phyloP scores from a whole-genome alignment of 2,797 vertebrate genomes.

The Thripadectes ignobilis region DNA sequence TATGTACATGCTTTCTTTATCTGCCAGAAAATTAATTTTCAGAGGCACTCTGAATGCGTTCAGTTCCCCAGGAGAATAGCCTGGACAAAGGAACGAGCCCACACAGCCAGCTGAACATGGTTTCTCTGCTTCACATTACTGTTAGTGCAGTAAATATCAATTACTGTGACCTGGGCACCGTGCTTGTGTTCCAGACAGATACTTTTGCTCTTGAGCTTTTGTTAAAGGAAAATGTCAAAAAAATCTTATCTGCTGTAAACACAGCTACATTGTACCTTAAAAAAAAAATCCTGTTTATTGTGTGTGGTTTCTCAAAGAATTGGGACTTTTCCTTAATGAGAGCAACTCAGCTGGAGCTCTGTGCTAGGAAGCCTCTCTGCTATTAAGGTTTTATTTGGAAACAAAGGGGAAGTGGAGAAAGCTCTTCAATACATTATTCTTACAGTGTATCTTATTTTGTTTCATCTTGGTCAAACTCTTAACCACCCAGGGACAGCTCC shows the following conservation, averaged over 20 bases:
- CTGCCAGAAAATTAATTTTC: slow-evolving; percentile 13
- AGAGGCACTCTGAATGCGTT: neutral
- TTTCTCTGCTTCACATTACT: neutral
- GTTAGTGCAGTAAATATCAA: neutral
- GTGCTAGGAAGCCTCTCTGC: neutral
- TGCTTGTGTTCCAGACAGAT: neutral
- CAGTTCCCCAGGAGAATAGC: neutral
- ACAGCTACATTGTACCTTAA: neutral
- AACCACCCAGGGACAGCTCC: neutral
- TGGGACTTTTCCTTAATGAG: neutral
- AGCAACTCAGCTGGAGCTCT: neutral
- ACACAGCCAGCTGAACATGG: neutral
- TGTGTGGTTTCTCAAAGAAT: neutral
- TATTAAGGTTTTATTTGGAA: neutral
- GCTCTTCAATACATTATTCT: neutral
- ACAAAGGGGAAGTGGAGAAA: neutral
- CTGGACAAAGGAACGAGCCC: neutral
- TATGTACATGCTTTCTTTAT: neutral
- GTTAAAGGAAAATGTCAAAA: slow-evolving; percentile 3
- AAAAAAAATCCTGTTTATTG: neutral
- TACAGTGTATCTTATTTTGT: neutral
- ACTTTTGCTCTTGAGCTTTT: slow-evolving; percentile 6
- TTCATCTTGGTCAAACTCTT: neutral
- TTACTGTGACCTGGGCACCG: neutral
- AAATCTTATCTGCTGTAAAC: slow-evolving; percentile 16